Conservation (phyloP, 2,113 vertebrate genomes). For the Azemiops feae region DNA sequence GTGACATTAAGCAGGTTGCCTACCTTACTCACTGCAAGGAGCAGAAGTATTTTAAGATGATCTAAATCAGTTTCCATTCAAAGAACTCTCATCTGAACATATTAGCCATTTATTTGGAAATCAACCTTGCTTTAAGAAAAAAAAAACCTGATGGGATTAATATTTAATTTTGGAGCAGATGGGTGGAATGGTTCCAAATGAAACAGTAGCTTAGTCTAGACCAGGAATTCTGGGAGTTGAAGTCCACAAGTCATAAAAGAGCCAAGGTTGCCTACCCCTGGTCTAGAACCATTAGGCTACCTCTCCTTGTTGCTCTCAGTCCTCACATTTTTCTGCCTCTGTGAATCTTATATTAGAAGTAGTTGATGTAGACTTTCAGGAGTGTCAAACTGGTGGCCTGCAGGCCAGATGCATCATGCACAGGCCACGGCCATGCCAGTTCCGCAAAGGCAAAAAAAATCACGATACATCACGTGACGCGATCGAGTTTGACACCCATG, state of each 20-base stretch:
- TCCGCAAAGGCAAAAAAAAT: too few species aligned
- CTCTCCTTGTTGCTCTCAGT: background rate
- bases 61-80: conserved; percentile 8
- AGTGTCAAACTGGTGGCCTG: background rate
- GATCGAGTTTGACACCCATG: too few species aligned
- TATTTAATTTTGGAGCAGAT: background rate
- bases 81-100: conserved; percentile 16
- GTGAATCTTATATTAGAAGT: background rate
- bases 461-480: too few species aligned
- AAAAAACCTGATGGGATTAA: background rate
- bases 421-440: too few species aligned
- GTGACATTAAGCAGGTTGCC: conserved; percentile 21
- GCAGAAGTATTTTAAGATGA: background rate
- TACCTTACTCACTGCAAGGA: conserved; percentile 27
- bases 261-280: too few species aligned
- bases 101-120: background rate
- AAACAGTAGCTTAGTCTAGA: background rate
- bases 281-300: background rate
- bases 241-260: too few species aligned
- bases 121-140: background rate
- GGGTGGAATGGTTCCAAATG: background rate
- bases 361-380: background rate
- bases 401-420: too few species aligned
- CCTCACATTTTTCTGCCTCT: background rate
- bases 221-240: too few species aligned